Conservation (phyloP, 2,888 invertebrate species). For the Platypus cylindrus region DNA sequence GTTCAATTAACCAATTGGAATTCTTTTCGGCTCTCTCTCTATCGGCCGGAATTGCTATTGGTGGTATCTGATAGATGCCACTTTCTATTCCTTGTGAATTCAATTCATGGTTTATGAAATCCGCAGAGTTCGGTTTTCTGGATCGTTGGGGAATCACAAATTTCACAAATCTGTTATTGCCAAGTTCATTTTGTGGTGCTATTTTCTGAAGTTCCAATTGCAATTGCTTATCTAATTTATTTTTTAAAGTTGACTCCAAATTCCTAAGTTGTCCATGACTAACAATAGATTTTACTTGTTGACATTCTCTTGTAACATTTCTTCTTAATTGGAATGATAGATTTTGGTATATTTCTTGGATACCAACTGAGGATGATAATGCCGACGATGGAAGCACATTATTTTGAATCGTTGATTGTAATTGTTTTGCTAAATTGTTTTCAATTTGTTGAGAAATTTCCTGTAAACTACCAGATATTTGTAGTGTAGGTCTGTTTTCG, state of each 20-base stretch:
- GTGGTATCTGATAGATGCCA: too few species aligned
- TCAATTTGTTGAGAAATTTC: constrained; percentile 12
- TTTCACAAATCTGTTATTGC: too few species aligned
- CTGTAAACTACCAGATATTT: constrained; percentile 1
- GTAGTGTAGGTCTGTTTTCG: background rate
- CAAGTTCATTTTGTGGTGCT: background rate
- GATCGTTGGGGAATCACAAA: too few species aligned
- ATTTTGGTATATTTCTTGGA: constrained; percentile 6
- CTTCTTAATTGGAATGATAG: constrained; percentile 4
- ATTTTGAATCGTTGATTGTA: constrained; percentile 6
- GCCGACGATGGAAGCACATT: too few species aligned
- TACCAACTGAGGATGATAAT: background rate
- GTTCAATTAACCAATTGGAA: too few species aligned
- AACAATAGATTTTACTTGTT: too few species aligned
- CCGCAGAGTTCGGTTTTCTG: too few species aligned
- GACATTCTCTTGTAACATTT: constrained; percentile 8
- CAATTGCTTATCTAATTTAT: constrained; percentile 4
- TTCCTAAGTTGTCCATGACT: too few species aligned
- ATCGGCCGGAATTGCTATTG: too few species aligned
- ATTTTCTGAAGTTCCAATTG: background rate
- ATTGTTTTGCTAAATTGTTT: constrained; percentile 5
- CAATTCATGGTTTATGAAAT: too few species aligned
- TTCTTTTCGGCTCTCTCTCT: too few species aligned
- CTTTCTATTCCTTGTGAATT: too few species aligned
- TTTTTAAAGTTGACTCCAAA: constrained; percentile 1